phyloP scores from a whole-genome alignment of 1,140 invertebrate genomes.

The Neelides sp. region DNA sequence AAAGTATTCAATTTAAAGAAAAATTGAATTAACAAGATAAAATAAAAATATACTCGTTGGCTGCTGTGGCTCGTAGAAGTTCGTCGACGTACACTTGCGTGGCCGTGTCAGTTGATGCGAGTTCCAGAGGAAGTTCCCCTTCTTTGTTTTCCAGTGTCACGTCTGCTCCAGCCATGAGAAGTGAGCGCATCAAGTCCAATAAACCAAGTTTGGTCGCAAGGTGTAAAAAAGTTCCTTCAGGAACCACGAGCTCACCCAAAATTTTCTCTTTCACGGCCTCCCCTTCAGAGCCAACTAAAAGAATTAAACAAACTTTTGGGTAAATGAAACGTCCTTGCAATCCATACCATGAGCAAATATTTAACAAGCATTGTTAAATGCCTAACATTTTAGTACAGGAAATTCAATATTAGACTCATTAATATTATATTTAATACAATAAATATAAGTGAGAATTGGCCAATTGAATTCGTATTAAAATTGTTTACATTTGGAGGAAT shows the following conservation, averaged over 20 bases:
- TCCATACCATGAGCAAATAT: too few species aligned
- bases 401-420: conserved; percentile 1
- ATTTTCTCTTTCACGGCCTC: conserved; percentile 39
- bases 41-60: conserved; percentile 44
- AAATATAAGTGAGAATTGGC: too few species aligned
- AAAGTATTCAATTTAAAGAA: background rate
- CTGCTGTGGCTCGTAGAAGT: conserved; percentile 48
- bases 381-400: too few species aligned
- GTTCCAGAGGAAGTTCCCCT: conserved; percentile 45
- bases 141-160: conserved; percentile 44
- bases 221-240: conserved; percentile 49
- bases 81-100: conserved; percentile 48
- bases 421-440: background rate
- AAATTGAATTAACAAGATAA: conserved; percentile 4
- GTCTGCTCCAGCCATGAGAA: conserved; percentile 48
- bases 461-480: background rate
- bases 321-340: too few species aligned
- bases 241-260: conserved; percentile 40
- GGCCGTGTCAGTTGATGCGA: conserved; percentile 42
- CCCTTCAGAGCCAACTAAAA: conserved; percentile 27
- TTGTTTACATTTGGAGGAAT: conserved; percentile 41
- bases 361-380: too few species aligned
- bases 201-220: conserved; percentile 46
- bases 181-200: conserved; percentile 45
- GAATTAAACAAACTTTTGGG: background rate